A percentile compares a stretch with the other conserved stretches of the same genome.
These are phyloP conservation scores for Triplophysa yarkandensis DNA, from an alignment of 2,797 vertebrate genomes.

Conservation along the genomic window DNA sequence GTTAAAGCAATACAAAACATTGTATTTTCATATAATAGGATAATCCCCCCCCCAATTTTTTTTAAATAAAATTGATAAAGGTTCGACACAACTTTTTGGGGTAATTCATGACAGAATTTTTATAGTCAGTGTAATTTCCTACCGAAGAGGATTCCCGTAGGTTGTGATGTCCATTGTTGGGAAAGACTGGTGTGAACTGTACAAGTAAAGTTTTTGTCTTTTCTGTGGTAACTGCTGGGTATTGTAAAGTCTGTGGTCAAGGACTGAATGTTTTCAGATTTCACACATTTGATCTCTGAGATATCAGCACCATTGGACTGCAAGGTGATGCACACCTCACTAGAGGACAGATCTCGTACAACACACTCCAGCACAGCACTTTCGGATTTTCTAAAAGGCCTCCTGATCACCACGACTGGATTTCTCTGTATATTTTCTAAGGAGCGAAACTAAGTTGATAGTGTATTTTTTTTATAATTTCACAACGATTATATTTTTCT, in stretches of 20 bases:
- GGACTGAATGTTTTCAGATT: conserved; percentile 46
- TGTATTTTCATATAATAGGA: no score
- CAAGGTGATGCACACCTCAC: conserved; percentile 63
- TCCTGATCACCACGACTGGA: conserved; percentile 64
- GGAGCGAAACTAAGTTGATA: conserved; percentile 2
- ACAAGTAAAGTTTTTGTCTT: conserved; percentile 57
- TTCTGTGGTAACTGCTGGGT: accelerated
- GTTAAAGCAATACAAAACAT: neutral
- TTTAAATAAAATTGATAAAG: no score
- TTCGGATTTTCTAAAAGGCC: conserved; percentile 53
- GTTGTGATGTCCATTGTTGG: neutral
- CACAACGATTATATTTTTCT: neutral
- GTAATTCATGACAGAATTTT: no score
- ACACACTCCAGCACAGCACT: conserved; percentile 63
- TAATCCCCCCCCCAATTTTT: no score
- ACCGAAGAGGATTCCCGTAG: conserved; percentile 63
- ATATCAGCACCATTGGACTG: conserved; percentile 27
- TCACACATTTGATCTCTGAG: conserved; percentile 36
- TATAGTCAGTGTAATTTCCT: no score
- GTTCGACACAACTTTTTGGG: no score
- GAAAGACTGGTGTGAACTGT: conserved; percentile 58
- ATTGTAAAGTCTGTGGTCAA: conserved; percentile 57
- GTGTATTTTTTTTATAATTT: neutral
- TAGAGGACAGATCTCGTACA: conserved; percentile 55
- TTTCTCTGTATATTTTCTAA: conserved; percentile 44